Conservation (phyloP, 2,888 invertebrate genomes). For the Zygaena filipendulae region DNA sequence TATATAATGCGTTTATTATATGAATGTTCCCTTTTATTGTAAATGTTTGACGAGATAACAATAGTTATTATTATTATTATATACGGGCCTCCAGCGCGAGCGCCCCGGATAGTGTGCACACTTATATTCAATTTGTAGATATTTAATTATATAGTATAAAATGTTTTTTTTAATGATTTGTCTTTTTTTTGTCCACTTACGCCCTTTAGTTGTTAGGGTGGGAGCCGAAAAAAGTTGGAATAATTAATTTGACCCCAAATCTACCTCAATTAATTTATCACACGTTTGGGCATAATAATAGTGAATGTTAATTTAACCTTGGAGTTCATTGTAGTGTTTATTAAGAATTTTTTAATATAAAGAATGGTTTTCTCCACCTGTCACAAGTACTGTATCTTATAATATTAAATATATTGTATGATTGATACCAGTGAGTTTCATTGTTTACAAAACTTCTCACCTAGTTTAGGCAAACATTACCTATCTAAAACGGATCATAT, state of each 20-base stretch:
- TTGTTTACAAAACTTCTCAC: too few species aligned
- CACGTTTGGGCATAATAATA: constrained; percentile 65
- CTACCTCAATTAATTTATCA: constrained; percentile 70
- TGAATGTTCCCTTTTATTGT: constrained; percentile 65
- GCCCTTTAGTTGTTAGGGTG: constrained; percentile 46
- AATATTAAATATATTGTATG: constrained; percentile 69
- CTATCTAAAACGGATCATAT: too few species aligned
- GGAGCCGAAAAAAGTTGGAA: constrained; percentile 49
- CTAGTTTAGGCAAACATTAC: too few species aligned
- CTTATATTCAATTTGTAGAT: constrained; percentile 66
- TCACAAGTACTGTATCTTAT: constrained; percentile 69
- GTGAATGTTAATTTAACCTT: constrained; percentile 51
- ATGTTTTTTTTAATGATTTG: constrained; percentile 59
- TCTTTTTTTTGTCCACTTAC: constrained; percentile 54
- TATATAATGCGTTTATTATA: constrained; percentile 65
- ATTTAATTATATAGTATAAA: constrained; percentile 69
- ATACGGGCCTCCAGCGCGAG: constrained; percentile 30
- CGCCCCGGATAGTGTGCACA: constrained; percentile 53
- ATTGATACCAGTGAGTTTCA: constrained; percentile 56
- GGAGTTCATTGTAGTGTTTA: constrained; percentile 54
- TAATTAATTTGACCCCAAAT: constrained; percentile 62
- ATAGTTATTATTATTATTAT: constrained; percentile 39
- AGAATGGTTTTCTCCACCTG: constrained; percentile 61
- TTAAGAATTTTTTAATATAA: constrained; percentile 42
- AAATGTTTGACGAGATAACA: constrained; percentile 55